Evolutionary conservation across 1,140 invertebrate species (phyloP), one percentile per base, ranked within the genome.

Genomic region (Habropoda laboriosa): DNA sequence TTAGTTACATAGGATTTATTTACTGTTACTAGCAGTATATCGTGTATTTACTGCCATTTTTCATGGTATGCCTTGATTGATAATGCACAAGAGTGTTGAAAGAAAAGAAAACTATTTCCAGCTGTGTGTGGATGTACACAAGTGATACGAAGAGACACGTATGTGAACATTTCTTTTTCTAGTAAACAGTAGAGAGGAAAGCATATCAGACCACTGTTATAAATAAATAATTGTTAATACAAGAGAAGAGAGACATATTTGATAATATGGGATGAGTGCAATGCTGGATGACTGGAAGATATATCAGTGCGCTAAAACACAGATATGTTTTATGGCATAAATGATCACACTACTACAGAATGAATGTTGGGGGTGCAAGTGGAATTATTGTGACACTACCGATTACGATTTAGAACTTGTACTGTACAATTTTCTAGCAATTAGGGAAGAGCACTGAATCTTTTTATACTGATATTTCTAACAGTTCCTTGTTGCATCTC

Each of bases 171-270:
- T 64, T 85, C 86, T 71, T 61, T 86, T 89, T 83, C 84, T 86
- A 81, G 58, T 58, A 66, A 82, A 72, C 63, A 68, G 61, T 82
- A 81, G 66, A 83, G 85, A 87, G 89, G 79, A 86, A 92, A 90
- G 90, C 92, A 93, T 93, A 93, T 93, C 92, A 93, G 86, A 92
- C 88, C 87, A 91, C 87, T 93, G 91, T 92, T 93, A 91, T 89
- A 88, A 90, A 89, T 90, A 89, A 90, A 89, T 89, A 85, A 91
- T 90, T 92, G 90, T 92, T 90, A 86, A 91, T 86, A 86, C 87
- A 88, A 87, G 87, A 87, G 78, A 89, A 84, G 78, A 90, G 81
- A 90, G 85, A 89, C 72, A 86, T 85, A 89, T 87, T 90, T 91
- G 87, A 87, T 88, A 89, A 89, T 85, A 89, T 89, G 90, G 89